Evolutionary conservation across 2,113 vertebrate genomes (phyloP).

Genomic region (Pomatorhinus ruficollis): DNA sequence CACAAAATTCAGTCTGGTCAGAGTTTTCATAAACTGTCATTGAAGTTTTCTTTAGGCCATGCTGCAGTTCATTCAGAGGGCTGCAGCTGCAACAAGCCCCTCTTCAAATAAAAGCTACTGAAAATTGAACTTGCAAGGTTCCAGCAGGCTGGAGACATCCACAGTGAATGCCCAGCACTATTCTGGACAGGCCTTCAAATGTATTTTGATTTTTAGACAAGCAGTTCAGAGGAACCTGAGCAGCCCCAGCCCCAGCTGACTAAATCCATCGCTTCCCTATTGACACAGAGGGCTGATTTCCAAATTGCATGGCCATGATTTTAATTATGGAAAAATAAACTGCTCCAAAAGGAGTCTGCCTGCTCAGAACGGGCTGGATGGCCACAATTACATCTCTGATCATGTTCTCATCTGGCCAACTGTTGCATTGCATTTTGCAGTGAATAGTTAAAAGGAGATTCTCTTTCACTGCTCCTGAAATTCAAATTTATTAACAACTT

Average conservation of each 20-base stretch:
- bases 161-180: background rate
- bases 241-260: constrained; percentile 34
- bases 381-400: constrained; percentile 19
- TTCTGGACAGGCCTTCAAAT: background rate
- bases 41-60: background rate
- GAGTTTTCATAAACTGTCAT: background rate
- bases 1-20: background rate
- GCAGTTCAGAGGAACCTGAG: background rate
- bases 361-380: background rate
- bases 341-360: background rate
- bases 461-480: constrained; percentile 32
- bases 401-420: background rate
- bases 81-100: background rate
- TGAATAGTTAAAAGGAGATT: constrained; percentile 39
- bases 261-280: constrained; percentile 52
- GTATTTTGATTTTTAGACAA: constrained; percentile 11
- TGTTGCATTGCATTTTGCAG: background rate
- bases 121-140: background rate
- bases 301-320: constrained; percentile 16
- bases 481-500: constrained; percentile 35
- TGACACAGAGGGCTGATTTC: constrained; percentile 42
- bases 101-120: background rate
- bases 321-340: constrained; percentile 55
- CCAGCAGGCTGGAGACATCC: background rate
- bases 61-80: background rate